phyloP scores from a whole-genome alignment of 2,113 vertebrate genomes.

The Pampusana beccarii region DNA sequence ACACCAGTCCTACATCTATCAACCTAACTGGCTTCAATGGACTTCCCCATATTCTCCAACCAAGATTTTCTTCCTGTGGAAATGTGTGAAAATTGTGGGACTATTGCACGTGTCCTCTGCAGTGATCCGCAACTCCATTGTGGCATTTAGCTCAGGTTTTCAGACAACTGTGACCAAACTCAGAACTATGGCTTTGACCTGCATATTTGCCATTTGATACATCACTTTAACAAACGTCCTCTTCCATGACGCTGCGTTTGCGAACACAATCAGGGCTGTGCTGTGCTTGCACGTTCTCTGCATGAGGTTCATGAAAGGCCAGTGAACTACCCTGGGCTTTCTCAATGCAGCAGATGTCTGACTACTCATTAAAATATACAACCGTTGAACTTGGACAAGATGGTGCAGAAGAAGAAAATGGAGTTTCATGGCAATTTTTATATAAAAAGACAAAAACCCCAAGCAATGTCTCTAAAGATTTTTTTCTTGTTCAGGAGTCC shows the following conservation, averaged over 20 bases:
- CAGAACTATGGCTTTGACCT: background rate
- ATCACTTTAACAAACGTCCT: background rate
- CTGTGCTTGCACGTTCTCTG: background rate
- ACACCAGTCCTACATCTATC: accelerated
- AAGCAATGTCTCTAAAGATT: background rate
- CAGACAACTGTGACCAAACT: background rate
- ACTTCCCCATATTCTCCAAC: background rate
- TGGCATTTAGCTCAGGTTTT: background rate
- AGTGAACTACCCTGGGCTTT: background rate
- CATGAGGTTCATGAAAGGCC: background rate
- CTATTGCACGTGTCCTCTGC: accelerated
- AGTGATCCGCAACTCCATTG: background rate
- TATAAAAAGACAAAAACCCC: background rate
- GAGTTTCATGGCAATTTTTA: background rate
- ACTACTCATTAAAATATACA: background rate
- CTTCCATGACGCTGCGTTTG: background rate
- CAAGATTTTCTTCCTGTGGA: background rate
- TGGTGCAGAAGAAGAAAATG: background rate
- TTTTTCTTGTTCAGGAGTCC: background rate
- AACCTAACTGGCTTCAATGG: background rate
- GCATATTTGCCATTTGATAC: background rate
- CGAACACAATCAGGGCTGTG: background rate
- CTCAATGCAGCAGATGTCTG: background rate
- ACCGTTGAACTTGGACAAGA: background rate
- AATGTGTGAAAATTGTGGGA: background rate